These are phyloP conservation scores for Eristalinus sepulchralis DNA, from an alignment of 2,888 invertebrate species.

Conservation along the genomic window DNA sequence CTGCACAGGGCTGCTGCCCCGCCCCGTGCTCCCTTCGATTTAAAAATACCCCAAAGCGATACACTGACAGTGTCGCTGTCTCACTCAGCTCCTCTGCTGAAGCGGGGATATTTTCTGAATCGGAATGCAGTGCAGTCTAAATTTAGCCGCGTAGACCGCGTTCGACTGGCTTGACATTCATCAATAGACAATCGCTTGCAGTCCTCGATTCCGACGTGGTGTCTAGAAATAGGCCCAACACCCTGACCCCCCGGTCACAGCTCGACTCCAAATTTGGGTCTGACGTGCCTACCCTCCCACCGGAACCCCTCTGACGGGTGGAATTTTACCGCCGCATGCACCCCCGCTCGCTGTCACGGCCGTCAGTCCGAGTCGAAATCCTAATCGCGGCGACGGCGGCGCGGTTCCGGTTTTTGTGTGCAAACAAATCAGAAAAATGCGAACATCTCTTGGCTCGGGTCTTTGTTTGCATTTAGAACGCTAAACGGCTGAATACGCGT, in stretches of 20 bases:
- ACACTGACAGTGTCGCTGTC: neutral
- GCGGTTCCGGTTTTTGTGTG: neutral
- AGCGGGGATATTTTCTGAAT: conserved; percentile 47
- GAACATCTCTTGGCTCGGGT: neutral
- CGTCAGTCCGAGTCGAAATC: neutral
- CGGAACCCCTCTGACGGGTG: neutral
- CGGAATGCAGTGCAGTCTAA: conserved; percentile 65
- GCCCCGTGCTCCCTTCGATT: neutral
- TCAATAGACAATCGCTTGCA: conserved; percentile 50
- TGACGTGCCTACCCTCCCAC: neutral
- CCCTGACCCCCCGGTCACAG: neutral
- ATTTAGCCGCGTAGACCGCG: conserved; percentile 55
- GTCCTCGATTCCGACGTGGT: neutral
- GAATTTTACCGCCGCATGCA: neutral
- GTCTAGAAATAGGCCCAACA: neutral
- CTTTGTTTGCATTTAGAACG: neutral
- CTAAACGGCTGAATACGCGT: neutral
- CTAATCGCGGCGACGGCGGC: neutral
- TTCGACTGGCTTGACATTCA: conserved; percentile 59
- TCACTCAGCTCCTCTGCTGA: neutral
- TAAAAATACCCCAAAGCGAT: neutral
- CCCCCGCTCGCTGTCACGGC: neutral
- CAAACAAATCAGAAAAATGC: neutral
- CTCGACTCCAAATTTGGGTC: neutral
- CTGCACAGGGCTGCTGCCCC: neutral